Percentiles rank a stretch among this genome's conserved stretches.
Conservation (phyloP, 2,888 invertebrate species). For the Mycalesis mineus region DNA sequence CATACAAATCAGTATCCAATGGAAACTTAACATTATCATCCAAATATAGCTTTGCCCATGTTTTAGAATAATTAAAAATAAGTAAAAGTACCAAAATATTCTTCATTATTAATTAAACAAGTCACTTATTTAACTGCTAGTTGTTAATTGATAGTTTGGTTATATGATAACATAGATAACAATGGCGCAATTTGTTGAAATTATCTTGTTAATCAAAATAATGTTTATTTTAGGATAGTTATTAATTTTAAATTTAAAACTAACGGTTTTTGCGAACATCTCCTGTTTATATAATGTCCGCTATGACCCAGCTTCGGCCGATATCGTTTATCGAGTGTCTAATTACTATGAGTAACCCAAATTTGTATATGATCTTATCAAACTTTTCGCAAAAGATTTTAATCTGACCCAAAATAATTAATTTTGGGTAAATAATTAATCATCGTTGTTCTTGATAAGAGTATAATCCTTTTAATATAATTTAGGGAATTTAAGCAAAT, state of each 20-base stretch:
- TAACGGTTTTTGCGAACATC: not conserved
- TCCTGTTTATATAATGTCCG: not conserved
- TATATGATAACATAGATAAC: not conserved
- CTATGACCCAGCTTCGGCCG: not conserved
- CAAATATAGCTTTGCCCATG: not conserved
- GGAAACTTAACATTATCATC: conserved; percentile 8
- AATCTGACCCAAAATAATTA: not conserved
- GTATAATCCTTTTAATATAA: too few relatives aligned
- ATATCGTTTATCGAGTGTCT: not conserved
- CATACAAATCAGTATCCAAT: conserved; percentile 45
- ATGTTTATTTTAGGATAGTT: not conserved
- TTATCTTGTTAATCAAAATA: not conserved
- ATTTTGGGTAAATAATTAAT: too few relatives aligned
- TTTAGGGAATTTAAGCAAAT: too few relatives aligned
- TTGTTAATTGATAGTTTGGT: not conserved
- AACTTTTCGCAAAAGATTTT: not conserved
- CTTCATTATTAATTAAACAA: not conserved
- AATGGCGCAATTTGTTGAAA: not conserved
- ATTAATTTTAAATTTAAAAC: not conserved
- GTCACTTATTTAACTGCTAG: not conserved
- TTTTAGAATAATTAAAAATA: not conserved
- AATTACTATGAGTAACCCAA: not conserved
- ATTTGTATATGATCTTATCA: not conserved
- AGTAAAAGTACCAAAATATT: not conserved
- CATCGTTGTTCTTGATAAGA: too few relatives aligned